Evolutionary conservation across 2,797 vertebrate species (phyloP).

Genomic region (Poecilia gillii): DNA sequence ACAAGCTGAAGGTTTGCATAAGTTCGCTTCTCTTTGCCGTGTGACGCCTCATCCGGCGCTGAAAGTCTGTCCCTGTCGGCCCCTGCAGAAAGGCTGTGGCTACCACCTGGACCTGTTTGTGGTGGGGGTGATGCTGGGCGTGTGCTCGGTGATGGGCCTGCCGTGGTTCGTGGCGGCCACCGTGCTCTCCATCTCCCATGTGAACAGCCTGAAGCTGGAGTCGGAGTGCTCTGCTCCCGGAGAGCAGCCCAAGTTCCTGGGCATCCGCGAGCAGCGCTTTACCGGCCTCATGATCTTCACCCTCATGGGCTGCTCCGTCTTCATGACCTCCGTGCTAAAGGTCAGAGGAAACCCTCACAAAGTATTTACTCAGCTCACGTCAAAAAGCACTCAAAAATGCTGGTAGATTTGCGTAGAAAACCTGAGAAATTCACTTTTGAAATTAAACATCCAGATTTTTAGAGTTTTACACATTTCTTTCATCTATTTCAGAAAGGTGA

Average conservation of each 20-base stretch:
- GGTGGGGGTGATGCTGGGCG: constrained; percentile 96
- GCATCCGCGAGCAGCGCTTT: constrained; percentile 96
- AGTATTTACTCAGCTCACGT: neutral
- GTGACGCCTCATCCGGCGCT: neutral
- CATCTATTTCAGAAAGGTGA: no score
- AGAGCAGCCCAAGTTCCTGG: constrained; percentile 98
- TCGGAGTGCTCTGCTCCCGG: constrained; percentile 98
- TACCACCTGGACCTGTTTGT: constrained; percentile 97
- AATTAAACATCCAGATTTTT: neutral
- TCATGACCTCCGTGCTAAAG: constrained; percentile 97
- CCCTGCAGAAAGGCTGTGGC: constrained; percentile 94
- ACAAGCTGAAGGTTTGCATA: constrained; percentile 92
- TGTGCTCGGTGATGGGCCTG: constrained; percentile 97
- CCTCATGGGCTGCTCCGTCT: constrained; percentile 98
- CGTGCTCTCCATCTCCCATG: constrained; percentile 97
- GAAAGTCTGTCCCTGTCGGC: neutral
- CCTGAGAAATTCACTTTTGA: neutral
- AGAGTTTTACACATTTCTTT: no score
- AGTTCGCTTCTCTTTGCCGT: no score
- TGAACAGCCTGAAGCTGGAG: constrained; percentile 98
- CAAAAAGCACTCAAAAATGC: neutral
- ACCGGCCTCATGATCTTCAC: constrained; percentile 99
- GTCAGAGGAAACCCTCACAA: constrained; percentile 70
- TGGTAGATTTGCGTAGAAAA: neutral
- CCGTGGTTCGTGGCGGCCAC: constrained; percentile 99